Percentiles rank a stretch among this genome's conserved stretches.
Conservation (phyloP, 2,888 invertebrate genomes). For the Mylabris sibirica region DNA sequence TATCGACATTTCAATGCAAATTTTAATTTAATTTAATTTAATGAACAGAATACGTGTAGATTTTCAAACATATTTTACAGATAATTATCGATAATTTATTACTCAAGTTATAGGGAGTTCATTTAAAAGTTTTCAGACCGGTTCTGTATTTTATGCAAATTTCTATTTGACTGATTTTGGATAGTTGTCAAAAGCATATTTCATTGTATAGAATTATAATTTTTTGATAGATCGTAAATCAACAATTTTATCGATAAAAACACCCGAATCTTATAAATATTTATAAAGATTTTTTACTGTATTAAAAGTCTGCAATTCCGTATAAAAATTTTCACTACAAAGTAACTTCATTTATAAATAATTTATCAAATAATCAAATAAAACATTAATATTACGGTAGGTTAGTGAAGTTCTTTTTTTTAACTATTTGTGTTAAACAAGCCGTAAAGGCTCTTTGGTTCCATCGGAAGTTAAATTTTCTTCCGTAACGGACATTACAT, state of each 20-base stretch:
- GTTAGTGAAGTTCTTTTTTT: conserved; percentile 11
- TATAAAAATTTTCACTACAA: neutral
- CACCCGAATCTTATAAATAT: neutral
- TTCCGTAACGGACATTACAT: conserved; percentile 39
- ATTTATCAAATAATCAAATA: neutral
- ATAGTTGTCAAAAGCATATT: conserved; percentile 30
- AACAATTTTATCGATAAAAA: conserved; percentile 12
- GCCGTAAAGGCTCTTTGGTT: conserved; percentile 31
- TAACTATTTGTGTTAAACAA: conserved; percentile 25
- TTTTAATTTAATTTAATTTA: conserved; percentile 16
- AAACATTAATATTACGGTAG: neutral
- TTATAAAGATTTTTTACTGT: conserved; percentile 1
- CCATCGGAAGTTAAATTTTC: conserved; percentile 40
- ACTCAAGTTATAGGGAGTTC: conserved; percentile 44
- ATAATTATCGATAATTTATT: conserved; percentile 52
- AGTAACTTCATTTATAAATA: neutral
- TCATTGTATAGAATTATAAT: conserved; percentile 16
- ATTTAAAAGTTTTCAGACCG: conserved; percentile 28
- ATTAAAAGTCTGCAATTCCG: neutral
- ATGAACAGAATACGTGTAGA: conserved; percentile 19
- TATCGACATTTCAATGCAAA: neutral
- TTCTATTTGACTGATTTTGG: conserved; percentile 31
- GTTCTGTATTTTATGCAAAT: conserved; percentile 31
- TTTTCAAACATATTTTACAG: conserved; percentile 43
- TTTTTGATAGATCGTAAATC: conserved; percentile 11